Evolutionary conservation across 1,140 invertebrate genomes (phyloP).

Genomic region (Musca domestica): DNA sequence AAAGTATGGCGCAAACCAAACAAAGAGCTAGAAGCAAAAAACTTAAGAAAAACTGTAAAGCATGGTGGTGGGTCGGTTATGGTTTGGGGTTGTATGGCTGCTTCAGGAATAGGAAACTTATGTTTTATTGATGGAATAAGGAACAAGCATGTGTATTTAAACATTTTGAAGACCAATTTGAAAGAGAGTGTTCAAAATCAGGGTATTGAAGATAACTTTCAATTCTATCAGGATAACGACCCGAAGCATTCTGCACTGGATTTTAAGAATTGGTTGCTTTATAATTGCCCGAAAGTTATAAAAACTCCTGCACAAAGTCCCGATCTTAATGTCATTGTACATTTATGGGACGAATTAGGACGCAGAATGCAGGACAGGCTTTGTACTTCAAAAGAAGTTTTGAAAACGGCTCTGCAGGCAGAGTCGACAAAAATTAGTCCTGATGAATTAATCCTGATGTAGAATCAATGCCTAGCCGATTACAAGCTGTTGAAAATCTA

Average conservation of each 20-base stretch:
- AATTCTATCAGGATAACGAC: no score
- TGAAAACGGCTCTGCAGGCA: background rate
- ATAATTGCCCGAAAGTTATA: conserved; percentile 8
- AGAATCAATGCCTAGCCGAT: background rate
- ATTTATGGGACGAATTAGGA: background rate
- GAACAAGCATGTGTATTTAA: conserved; percentile 14
- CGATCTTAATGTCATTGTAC: conserved; percentile 11
- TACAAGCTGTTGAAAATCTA: background rate
- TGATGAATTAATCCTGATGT: background rate
- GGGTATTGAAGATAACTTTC: no score
- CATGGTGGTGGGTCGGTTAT: no score
- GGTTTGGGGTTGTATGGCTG: no score
- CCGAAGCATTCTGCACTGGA: no score
- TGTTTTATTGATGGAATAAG: background rate
- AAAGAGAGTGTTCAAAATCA: no score
- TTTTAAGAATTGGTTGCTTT: no score
- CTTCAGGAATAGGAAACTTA: background rate
- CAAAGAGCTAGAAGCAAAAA: no score
- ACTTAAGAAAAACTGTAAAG: no score
- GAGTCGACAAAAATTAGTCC: conserved; percentile 9
- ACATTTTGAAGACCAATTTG: no score
- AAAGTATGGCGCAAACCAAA: no score
- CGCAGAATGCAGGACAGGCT: no score
- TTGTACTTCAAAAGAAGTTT: background rate
- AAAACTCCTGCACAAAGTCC: conserved; percentile 11